Percentiles rank a stretch among this genome's conserved stretches.
Evolutionary conservation across 2,888 invertebrate species (phyloP).

Genomic region (Brachyopa scutellaris): DNA sequence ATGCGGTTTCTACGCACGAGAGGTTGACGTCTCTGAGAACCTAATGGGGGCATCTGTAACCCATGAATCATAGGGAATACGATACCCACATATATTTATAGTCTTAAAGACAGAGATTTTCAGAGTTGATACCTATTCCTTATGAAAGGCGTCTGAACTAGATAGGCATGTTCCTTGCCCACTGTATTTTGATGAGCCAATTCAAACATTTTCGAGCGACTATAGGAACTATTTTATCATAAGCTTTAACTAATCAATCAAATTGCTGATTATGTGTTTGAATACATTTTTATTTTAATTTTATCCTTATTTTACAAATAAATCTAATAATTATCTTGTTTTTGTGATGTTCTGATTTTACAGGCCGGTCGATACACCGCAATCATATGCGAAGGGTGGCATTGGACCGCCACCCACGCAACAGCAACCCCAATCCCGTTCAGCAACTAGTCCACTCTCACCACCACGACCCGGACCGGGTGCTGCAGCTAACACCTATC

Average conservation of each 20-base stretch:
- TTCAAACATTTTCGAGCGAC: too few species aligned
- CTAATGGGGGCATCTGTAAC: too few species aligned
- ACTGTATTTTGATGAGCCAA: too few species aligned
- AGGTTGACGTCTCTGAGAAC: too few species aligned
- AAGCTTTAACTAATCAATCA: slow-evolving; percentile 8
- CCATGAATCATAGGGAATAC: too few species aligned
- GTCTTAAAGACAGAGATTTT: too few species aligned
- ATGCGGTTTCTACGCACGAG: too few species aligned
- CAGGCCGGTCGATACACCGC: slow-evolving; percentile 81
- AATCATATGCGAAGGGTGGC: slow-evolving; percentile 80
- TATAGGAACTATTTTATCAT: too few species aligned
- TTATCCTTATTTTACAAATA: slow-evolving; percentile 76
- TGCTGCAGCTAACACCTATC: slow-evolving; percentile 79
- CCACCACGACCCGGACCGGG: slow-evolving; percentile 80
- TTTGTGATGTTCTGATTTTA: slow-evolving; percentile 78
- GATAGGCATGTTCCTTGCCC: too few species aligned
- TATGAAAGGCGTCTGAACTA: too few species aligned
- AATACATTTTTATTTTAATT: background rate
- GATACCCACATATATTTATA: too few species aligned
- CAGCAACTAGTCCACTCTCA: slow-evolving; percentile 81
- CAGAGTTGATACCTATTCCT: too few species aligned
- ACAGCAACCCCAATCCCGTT: slow-evolving; percentile 78
- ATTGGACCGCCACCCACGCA: slow-evolving; percentile 77
- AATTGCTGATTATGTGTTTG: slow-evolving; percentile 4
- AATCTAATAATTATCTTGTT: slow-evolving; percentile 79